Conservation (phyloP, 2,888 invertebrate genomes). For the Gastracanthus pulcherrimus region DNA sequence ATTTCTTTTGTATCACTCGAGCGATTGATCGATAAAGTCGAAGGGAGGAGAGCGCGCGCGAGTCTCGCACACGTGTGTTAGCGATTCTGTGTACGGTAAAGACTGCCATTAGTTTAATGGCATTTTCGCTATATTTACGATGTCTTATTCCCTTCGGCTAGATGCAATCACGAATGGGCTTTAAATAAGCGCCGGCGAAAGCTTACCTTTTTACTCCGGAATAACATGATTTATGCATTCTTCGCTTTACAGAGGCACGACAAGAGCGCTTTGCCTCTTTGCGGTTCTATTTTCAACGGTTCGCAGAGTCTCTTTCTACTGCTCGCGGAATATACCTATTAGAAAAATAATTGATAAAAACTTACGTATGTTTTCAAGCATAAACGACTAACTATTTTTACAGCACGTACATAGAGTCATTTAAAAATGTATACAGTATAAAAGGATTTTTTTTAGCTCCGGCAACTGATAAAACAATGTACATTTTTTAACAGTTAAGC, state of each 20-base stretch:
- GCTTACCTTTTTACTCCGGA: conserved; percentile 16
- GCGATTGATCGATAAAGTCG: conserved; percentile 29
- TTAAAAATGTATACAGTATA: too few species aligned
- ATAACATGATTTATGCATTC: conserved; percentile 32
- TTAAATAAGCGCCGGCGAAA: conserved; percentile 30
- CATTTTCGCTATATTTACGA: conserved; percentile 33
- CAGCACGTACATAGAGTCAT: too few species aligned
- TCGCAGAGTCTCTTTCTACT: too few species aligned
- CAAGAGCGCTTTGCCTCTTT: neutral
- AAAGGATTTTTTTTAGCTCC: neutral
- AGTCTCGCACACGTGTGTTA: too few species aligned
- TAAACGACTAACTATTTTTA: too few species aligned
- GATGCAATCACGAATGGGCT: conserved; percentile 50
- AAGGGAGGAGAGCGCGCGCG: neutral
- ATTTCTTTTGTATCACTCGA: conserved; percentile 28
- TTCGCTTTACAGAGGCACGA: neutral
- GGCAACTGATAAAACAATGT: too few species aligned
- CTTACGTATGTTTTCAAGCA: too few species aligned
- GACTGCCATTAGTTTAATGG: conserved; percentile 40
- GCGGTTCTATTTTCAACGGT: neutral
- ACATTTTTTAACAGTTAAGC: too few species aligned
- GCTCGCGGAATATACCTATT: too few species aligned
- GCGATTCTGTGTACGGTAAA: neutral
- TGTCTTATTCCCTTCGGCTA: conserved; percentile 33
- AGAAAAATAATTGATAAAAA: too few species aligned